phyloP scores from a whole-genome alignment of 2,888 invertebrate genomes.

The Tinea semifulvella region DNA sequence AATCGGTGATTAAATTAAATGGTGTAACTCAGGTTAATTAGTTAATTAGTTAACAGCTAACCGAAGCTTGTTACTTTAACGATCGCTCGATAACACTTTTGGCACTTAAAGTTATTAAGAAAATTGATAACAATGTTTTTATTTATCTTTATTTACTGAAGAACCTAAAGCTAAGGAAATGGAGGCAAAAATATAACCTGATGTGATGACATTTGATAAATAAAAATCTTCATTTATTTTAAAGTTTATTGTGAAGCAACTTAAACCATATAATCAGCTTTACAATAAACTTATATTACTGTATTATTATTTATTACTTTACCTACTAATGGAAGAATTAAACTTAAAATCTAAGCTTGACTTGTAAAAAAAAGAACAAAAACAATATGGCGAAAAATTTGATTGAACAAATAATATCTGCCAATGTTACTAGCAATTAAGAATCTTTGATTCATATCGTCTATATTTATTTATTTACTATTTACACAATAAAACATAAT shows the following conservation, averaged over 20 bases:
- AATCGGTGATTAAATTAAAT: too few species aligned
- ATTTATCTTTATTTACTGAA: too few species aligned
- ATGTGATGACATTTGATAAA: too few species aligned
- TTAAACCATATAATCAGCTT: too few species aligned
- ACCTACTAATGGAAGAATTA: conserved; percentile 6
- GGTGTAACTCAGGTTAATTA: too few species aligned
- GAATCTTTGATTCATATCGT: conserved; percentile 5
- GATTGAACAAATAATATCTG: not conserved
- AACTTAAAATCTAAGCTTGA: not conserved
- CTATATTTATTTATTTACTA: not conserved
- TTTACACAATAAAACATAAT: not conserved
- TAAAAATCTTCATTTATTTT: too few species aligned
- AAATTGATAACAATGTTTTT: too few species aligned
- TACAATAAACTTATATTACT: too few species aligned
- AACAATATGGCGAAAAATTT: not conserved
- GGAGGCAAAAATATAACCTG: too few species aligned
- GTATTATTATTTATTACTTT: not conserved
- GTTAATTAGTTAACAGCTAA: too few species aligned
- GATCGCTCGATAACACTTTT: not conserved
- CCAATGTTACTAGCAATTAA: conserved; percentile 5
- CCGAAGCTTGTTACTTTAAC: conserved; percentile 3
- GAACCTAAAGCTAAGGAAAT: too few species aligned
- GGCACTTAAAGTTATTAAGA: conserved; percentile 10
- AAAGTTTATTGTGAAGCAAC: too few species aligned
- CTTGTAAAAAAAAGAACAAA: not conserved